These are phyloP conservation scores for Sclerurus mexicanus DNA, from an alignment of 2,113 vertebrate genomes.

Conservation along the genomic window DNA sequence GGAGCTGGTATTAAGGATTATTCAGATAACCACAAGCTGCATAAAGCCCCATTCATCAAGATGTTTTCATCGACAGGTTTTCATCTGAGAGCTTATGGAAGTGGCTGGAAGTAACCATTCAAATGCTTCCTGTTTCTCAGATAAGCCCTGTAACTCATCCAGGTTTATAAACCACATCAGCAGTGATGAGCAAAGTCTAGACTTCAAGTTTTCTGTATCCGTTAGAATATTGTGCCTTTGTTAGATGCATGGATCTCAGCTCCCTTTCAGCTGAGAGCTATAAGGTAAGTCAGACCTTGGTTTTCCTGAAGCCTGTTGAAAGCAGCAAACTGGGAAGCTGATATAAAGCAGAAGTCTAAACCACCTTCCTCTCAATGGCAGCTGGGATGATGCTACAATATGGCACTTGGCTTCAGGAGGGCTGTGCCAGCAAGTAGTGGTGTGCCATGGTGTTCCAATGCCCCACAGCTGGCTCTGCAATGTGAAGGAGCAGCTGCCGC, in stretches of 20 bases:
- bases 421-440: not conserved
- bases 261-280: not conserved
- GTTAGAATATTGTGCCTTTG: not conserved
- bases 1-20: slow-evolving; percentile 49
- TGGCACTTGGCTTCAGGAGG: not conserved
- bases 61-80: slow-evolving; percentile 24
- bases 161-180: not conserved
- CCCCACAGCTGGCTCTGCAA: not conserved
- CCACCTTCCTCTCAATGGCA: not conserved
- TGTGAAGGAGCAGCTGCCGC: not conserved
- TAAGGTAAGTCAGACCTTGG: not conserved
- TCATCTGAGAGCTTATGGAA: slow-evolving; percentile 12
- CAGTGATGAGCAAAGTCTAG: not conserved
- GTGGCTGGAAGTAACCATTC: not conserved
- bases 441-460: not conserved
- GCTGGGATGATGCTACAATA: not conserved
- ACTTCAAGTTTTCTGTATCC: not conserved
- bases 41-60: not conserved
- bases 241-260: accelerated
- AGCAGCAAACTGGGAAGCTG: not conserved
- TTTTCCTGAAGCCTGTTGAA: not conserved
- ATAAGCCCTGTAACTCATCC: not conserved
- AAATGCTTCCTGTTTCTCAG: not conserved
- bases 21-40: slow-evolving; percentile 37
- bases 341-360: not conserved